These are phyloP conservation scores for Oncopodura yosiiana DNA, from an alignment of 1,140 invertebrate species.

Conservation along the genomic window DNA sequence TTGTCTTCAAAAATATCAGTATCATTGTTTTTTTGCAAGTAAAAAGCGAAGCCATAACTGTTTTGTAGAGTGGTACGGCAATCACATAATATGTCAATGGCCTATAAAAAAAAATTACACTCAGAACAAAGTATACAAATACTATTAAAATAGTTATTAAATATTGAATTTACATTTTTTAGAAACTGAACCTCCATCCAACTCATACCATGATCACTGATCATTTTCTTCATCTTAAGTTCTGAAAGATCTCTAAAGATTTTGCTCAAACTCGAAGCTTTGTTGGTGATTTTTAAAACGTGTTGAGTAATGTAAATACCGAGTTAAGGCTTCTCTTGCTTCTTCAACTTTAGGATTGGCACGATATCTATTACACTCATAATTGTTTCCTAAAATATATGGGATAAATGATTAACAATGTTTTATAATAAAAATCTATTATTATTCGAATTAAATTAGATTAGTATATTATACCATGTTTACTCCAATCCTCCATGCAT, in stretches of 20 bases:
- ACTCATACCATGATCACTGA: constrained; percentile 50
- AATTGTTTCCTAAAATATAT: background rate
- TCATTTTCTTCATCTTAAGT: constrained; percentile 55
- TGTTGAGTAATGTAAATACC: constrained; percentile 56
- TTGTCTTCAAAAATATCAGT: constrained; percentile 64
- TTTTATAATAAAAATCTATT: background rate
- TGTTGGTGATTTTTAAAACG: constrained; percentile 57
- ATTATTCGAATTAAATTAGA: background rate
- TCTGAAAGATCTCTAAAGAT: constrained; percentile 45
- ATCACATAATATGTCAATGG: constrained; percentile 57
- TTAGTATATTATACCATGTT: background rate
- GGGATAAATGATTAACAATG: background rate
- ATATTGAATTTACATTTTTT: constrained; percentile 42
- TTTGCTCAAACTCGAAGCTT: constrained; percentile 53
- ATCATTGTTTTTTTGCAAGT: constrained; percentile 58
- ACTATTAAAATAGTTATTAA: background rate
- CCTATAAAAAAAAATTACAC: constrained; percentile 31
- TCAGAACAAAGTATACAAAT: background rate
- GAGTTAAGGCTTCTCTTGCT: constrained; percentile 49
- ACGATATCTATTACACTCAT: background rate
- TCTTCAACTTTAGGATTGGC: constrained; percentile 38
- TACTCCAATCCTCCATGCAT: background rate
- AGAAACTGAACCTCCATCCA: constrained; percentile 58
- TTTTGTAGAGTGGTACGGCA: constrained; percentile 62
- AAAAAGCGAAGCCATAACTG: constrained; percentile 65